Evolutionary conservation across 2,113 vertebrate genomes (phyloP), one percentile per base, ranked within the genome.

Genomic region (Chloebia gouldiae): DNA sequence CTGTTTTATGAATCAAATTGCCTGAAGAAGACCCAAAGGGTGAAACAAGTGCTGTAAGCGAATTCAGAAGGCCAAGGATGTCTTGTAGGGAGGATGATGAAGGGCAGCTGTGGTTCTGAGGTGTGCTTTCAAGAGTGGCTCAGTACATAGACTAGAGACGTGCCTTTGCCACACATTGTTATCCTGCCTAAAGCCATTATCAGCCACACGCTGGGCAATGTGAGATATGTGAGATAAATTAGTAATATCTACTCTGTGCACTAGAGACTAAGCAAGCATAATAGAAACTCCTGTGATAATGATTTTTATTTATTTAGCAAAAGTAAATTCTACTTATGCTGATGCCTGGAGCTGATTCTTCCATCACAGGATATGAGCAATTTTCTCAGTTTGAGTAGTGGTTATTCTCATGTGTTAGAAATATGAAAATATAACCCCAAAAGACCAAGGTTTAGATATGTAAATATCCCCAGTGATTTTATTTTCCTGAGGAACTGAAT

Each of bases 261-360:
- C 45, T 5, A 82, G 69, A 86, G 49, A 72, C 33, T 57, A 44
- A 80, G 44, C 13, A 82, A 80, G 20, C 37, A 21, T n/a, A 50
- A 61, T 10, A 54, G 54, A 47, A 93, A 72, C 19, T 71, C 70
- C 31, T 16, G 10, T 59, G 20, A 72, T 80, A 76, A 82, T 60
- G 14, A 68, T 69, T 85, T 85, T 76, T 87, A 57, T 85, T 81
- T 86, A 60, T 81, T 72, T 57, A 87, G 37, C 30, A 76, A 79
- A 89, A 79, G 31, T 40, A 92, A 92, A 86, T 72, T 85, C 44
- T 90, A 70, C 70, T 85, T 27, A 11, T 80, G 10, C 20, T 56
- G 33, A 57, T 53, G 70, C 66, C 81, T 72, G 59, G 37, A 93
- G 71, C n/a, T 17, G 50, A 39, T 73, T 86, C 21, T 86, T 82